phyloP scores from a whole-genome alignment of 1,140 invertebrate species.

The Panagrolaimus sp. region DNA sequence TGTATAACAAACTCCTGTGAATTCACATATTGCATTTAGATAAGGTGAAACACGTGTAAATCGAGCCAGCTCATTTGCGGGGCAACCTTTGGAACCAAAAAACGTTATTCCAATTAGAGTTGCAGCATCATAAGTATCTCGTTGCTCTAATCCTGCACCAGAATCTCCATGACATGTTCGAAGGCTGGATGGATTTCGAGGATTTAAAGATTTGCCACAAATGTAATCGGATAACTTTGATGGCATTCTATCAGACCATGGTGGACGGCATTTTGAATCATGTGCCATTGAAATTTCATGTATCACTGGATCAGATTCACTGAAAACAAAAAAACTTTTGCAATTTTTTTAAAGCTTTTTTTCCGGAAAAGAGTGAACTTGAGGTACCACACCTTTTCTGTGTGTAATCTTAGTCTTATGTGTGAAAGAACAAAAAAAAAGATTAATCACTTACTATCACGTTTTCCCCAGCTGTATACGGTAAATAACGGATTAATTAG shows the following conservation, averaged over 20 bases:
- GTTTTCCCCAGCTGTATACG: slow-evolving; percentile 23
- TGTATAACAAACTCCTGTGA: slow-evolving; percentile 30
- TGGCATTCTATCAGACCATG: slow-evolving; percentile 34
- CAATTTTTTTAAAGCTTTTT: too few species aligned
- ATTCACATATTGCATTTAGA: slow-evolving; percentile 22
- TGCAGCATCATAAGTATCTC: slow-evolving; percentile 19
- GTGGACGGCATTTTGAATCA: slow-evolving; percentile 29
- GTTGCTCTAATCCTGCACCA: slow-evolving; percentile 36
- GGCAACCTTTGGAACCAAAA: slow-evolving; percentile 38
- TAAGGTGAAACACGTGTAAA: slow-evolving; percentile 30
- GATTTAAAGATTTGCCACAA: slow-evolving; percentile 40
- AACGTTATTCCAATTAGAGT: slow-evolving; percentile 40
- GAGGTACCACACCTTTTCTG: slow-evolving; percentile 14
- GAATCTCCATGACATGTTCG: slow-evolving; percentile 46
- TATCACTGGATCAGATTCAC: slow-evolving; percentile 29
- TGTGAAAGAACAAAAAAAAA: not conserved
- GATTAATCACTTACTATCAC: not conserved
- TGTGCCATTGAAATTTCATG: slow-evolving; percentile 40
- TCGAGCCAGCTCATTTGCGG: slow-evolving; percentile 39
- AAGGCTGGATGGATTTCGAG: slow-evolving; percentile 25
- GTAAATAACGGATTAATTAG: slow-evolving; percentile 4
- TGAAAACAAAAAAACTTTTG: slow-evolving; percentile 21
- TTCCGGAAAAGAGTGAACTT: not conserved
- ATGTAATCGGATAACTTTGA: slow-evolving; percentile 31
- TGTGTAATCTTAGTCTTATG: slow-evolving; percentile 14